These are phyloP conservation scores for Pogonocichla stellata DNA, from an alignment of 2,113 vertebrate genomes.

Conservation along the genomic window DNA sequence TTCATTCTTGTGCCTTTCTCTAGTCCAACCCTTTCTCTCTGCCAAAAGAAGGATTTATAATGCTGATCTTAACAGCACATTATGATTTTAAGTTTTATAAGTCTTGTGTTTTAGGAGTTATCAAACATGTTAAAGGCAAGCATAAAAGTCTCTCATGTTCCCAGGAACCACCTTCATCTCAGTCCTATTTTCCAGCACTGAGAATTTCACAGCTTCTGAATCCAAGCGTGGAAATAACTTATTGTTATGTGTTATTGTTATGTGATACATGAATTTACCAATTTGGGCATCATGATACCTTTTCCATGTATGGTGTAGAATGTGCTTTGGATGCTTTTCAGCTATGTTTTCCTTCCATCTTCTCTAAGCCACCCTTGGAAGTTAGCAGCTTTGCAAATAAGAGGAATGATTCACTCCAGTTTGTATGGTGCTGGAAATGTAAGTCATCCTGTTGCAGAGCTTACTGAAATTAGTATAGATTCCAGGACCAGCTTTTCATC, in stretches of 20 bases:
- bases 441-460: background rate
- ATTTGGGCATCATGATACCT: background rate
- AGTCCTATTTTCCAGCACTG: background rate
- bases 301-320: background rate
- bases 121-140: background rate
- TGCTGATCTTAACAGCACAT: background rate
- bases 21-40: background rate
- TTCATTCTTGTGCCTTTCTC: background rate
- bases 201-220: background rate
- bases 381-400: constrained; percentile 28
- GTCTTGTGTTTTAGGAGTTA: background rate
- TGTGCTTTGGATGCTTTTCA: background rate
- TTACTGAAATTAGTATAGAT: background rate
- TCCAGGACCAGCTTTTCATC: background rate
- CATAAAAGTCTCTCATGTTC: background rate
- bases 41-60: background rate
- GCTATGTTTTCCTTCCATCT: background rate
- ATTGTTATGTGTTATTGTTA: background rate
- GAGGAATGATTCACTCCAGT: background rate
- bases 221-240: background rate
- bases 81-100: background rate
- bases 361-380: background rate
- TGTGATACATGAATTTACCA: background rate
- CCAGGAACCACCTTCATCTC: background rate
- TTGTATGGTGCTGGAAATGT: background rate